Conservation (phyloP, 1,140 invertebrate species). For the Propsilocerus akamusi region DNA sequence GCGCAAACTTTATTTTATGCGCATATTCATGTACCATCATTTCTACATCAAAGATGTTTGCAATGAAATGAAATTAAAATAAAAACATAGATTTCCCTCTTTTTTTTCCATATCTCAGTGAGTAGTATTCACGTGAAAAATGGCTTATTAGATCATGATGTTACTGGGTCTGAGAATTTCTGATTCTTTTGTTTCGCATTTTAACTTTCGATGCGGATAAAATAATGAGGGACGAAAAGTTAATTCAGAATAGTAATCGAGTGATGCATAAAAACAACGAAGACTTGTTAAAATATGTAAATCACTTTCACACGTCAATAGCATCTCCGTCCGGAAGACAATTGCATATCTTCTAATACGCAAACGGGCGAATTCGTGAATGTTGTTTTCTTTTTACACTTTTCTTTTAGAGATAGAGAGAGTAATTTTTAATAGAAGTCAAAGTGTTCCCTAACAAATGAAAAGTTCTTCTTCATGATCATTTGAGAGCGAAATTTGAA, state of each 20-base stretch:
- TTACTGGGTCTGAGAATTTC: conserved; percentile 1
- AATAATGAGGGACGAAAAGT: not conserved
- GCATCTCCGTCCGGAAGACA: not conserved
- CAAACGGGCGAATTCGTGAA: too few relatives aligned
- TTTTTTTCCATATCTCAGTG: too few relatives aligned
- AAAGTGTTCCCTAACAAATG: too few relatives aligned
- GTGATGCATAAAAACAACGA: not conserved
- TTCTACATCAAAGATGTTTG: too few relatives aligned
- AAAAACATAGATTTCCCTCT: not conserved
- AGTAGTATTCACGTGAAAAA: not conserved
- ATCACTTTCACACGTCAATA: not conserved
- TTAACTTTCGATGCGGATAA: not conserved
- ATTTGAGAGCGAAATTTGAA: not conserved
- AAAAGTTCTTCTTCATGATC: too few relatives aligned
- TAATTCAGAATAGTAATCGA: not conserved
- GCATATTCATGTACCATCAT: too few relatives aligned
- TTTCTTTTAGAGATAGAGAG: not conserved
- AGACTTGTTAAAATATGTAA: not conserved
- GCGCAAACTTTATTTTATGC: not conserved
- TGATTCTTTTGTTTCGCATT: not conserved
- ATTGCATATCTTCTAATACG: not conserved
- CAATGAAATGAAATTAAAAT: not conserved
- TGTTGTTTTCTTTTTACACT: too few relatives aligned
- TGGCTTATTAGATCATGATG: not conserved
- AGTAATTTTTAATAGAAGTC: too few relatives aligned